Evolutionary conservation across 2,113 vertebrate species (phyloP).

Genomic region (Varanus salvator): DNA sequence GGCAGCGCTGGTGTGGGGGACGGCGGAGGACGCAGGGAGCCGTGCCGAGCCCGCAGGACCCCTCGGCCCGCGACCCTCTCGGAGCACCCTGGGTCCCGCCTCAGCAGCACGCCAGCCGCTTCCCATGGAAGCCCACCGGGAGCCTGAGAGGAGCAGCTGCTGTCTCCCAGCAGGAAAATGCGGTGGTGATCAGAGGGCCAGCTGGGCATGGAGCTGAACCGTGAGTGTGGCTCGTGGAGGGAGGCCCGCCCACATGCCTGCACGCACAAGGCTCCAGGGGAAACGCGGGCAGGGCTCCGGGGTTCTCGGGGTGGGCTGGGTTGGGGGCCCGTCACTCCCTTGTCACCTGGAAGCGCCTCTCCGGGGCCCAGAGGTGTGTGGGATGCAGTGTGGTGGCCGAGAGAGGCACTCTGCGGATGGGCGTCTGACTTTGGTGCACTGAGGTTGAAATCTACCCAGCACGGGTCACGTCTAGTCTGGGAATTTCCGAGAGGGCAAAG

Average conservation of each 20-base stretch:
- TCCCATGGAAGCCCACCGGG: slow-evolving; percentile 67
- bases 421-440: rapidly evolving
- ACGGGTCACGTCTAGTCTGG: neutral
- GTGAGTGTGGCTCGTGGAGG: slow-evolving; percentile 48
- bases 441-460: neutral
- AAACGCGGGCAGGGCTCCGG: neutral
- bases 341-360: neutral
- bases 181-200: slow-evolving; percentile 56
- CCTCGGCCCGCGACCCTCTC: neutral
- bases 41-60: neutral
- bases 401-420: neutral
- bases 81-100: slow-evolving; percentile 22
- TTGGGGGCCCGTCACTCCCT: neutral
- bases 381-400: neutral
- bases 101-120: neutral
- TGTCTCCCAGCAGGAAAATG: slow-evolving; percentile 59
- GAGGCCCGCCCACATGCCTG: too few species aligned
- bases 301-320: rapidly evolving
- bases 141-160: slow-evolving; percentile 36
- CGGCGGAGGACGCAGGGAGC: slow-evolving; percentile 16
- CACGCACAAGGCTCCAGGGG: neutral
- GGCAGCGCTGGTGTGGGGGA: neutral
- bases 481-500: neutral
- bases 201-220: slow-evolving; percentile 73
- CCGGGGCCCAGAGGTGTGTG: neutral